These are phyloP conservation scores for Channallabes apus DNA, from an alignment of 2,797 vertebrate species.

Conservation along the genomic window DNA sequence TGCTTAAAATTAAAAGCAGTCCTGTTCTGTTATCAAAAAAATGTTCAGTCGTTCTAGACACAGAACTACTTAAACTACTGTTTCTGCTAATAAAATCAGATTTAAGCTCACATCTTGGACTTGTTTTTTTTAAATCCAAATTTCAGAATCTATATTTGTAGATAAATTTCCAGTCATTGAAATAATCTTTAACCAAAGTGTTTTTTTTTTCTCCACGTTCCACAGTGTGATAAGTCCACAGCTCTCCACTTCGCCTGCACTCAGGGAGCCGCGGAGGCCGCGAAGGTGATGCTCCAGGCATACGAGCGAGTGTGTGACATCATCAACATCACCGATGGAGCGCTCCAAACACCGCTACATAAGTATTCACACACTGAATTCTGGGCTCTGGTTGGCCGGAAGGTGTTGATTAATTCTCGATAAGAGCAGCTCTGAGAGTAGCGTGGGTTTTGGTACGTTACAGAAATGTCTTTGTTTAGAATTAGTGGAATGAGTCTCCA, in stretches of 20 bases:
- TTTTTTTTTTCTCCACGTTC: not conserved
- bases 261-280: constrained; percentile 83
- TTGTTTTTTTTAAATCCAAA: not conserved
- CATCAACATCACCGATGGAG: constrained; percentile 79
- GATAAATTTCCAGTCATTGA: not conserved
- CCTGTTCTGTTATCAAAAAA: not conserved
- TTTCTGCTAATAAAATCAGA: not conserved
- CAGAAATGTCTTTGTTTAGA: not conserved
- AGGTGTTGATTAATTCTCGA: not conserved
- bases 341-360: constrained; percentile 81
- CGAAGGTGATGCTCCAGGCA: constrained; percentile 81
- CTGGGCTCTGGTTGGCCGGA: not conserved
- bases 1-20: not conserved
- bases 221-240: constrained; percentile 81
- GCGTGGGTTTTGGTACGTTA: not conserved
- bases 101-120: too few relatives aligned
- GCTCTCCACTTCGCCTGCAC: constrained; percentile 86
- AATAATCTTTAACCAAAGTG: not conserved
- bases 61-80: not conserved
- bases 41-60: not conserved
- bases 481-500: not conserved
- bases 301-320: constrained; percentile 73
- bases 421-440: not conserved
- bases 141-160: not conserved
- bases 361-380: constrained; percentile 67